Evolutionary conservation across 2,113 vertebrate genomes (phyloP).

Genomic region (Halcyon malimbica): DNA sequence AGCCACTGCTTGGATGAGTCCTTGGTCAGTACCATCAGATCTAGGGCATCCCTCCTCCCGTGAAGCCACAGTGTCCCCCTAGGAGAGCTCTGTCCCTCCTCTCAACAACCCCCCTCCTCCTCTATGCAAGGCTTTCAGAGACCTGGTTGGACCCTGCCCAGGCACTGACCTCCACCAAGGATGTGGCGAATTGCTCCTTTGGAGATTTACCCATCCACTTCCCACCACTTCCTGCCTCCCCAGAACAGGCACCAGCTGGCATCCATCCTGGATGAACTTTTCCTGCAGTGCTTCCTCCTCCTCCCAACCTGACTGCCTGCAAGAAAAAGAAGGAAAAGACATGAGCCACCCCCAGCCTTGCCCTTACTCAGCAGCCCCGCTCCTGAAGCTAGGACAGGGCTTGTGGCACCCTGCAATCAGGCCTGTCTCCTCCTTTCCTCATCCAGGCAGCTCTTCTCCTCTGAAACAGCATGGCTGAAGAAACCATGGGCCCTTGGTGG

Average conservation of each 20-base stretch:
- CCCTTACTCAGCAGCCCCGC: not conserved
- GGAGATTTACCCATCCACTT: not conserved
- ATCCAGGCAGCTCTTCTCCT: not conserved
- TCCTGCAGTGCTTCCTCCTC: not conserved
- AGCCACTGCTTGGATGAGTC: no score
- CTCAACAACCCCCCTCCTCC: not conserved
- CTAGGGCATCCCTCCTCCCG: not conserved
- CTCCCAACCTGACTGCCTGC: not conserved
- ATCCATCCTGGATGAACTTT: not conserved
- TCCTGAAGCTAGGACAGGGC: not conserved
- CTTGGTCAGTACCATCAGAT: no score
- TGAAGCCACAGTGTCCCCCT: not conserved
- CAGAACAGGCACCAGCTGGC: not conserved
- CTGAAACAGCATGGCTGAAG: not conserved
- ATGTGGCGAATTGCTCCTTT: not conserved
- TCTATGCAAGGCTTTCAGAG: not conserved
- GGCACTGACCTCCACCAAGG: not conserved
- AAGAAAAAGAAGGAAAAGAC: not conserved
- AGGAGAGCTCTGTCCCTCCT: not conserved
- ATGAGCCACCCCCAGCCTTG: not conserved
- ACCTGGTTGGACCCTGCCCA: not conserved
- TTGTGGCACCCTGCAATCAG: not conserved
- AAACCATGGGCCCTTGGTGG: fast-evolving
- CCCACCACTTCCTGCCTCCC: not conserved
- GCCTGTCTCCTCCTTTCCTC: not conserved